These are phyloP conservation scores for Triplophysa bombifrons DNA, from an alignment of 2,797 vertebrate species.

Conservation along the genomic window DNA sequence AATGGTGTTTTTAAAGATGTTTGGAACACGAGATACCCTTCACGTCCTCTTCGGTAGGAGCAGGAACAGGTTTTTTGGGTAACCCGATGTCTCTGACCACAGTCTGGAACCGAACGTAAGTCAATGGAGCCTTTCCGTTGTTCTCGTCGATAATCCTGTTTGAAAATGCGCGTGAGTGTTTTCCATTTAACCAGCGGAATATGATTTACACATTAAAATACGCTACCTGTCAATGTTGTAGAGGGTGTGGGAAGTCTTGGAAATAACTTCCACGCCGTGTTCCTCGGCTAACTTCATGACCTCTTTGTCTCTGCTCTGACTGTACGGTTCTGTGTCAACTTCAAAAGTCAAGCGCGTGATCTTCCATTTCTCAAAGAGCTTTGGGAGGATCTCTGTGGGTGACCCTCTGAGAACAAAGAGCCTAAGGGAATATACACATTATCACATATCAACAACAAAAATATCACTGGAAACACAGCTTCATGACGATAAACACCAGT, in stretches of 20 bases:
- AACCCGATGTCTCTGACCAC: constrained; percentile 66
- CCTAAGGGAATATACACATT: constrained; percentile 56
- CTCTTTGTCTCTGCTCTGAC: constrained; percentile 62
- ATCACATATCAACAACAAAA: neutral
- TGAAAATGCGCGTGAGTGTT: constrained; percentile 1
- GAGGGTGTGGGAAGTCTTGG: constrained; percentile 76
- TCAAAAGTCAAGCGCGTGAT: constrained; percentile 73
- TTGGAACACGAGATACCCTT: constrained; percentile 59
- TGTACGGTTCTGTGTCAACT: constrained; percentile 75
- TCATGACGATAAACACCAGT: too few relatives aligned
- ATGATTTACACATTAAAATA: neutral
- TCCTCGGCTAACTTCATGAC: constrained; percentile 66
- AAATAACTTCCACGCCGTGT: constrained; percentile 67
- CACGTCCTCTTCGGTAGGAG: constrained; percentile 67
- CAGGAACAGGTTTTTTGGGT: constrained; percentile 65
- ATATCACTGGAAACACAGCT: too few relatives aligned
- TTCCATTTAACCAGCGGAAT: neutral
- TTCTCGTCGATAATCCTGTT: constrained; percentile 77
- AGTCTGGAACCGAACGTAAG: constrained; percentile 71
- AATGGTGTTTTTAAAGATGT: too few relatives aligned
- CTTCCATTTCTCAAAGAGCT: constrained; percentile 71
- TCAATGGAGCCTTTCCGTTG: constrained; percentile 73
- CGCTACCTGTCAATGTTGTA: constrained; percentile 73
- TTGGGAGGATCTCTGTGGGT: constrained; percentile 73
- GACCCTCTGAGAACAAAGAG: constrained; percentile 74